These are phyloP conservation scores for Garrulus glandarius DNA, from an alignment of 2,797 vertebrate genomes.

Conservation along the genomic window DNA sequence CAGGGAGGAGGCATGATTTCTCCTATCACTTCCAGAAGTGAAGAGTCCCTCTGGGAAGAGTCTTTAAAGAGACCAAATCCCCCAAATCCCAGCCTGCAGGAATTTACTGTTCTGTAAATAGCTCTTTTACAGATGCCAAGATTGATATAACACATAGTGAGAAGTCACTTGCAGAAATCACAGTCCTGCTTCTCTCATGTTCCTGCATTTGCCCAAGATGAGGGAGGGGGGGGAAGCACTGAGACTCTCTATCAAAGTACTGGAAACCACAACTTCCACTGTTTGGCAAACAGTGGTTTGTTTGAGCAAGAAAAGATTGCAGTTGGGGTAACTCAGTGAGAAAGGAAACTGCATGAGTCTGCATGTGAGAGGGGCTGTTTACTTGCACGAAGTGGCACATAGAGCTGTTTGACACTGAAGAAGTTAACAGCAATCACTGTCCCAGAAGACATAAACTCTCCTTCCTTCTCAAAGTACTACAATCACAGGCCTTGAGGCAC, in stretches of 20 bases:
- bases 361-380: neutral
- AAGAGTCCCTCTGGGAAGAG: neutral
- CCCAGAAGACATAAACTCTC: neutral
- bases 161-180: neutral
- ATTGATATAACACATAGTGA: fast-evolving
- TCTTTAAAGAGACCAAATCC: neutral
- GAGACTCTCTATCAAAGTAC: neutral
- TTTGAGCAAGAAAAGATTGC: neutral
- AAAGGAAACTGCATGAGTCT: neutral
- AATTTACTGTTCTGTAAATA: neutral
- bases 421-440: neutral
- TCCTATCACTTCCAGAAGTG: neutral
- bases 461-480: neutral
- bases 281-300: neutral
- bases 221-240: neutral
- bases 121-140: neutral
- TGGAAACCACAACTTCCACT: neutral
- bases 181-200: neutral
- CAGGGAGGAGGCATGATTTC: neutral
- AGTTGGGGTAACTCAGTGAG: neutral
- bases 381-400: neutral
- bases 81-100: neutral
- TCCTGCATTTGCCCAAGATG: neutral
- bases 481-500: neutral
- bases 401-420: neutral